Evolutionary conservation across 2,797 vertebrate species (phyloP).

Genomic region (Sciurus vulgaris): DNA sequence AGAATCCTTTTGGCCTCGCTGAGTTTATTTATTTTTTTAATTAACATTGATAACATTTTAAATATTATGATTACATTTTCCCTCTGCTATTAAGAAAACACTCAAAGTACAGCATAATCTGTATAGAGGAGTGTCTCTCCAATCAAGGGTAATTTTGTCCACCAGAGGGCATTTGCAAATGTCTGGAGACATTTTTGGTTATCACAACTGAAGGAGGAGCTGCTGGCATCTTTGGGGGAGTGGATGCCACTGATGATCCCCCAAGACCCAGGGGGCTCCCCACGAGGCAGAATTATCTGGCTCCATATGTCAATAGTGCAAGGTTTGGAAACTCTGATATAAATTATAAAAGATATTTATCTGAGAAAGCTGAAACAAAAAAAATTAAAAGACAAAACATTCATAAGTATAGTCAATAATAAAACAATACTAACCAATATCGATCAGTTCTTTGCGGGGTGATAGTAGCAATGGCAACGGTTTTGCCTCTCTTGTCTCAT

Average conservation of each 20-base stretch:
- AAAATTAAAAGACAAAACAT: not conserved
- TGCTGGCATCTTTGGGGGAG: not conserved
- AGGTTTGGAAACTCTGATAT: not conserved
- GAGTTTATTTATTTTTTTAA: not conserved
- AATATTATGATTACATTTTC: constrained; percentile 7
- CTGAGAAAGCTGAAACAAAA: constrained; percentile 12
- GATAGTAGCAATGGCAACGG: not conserved
- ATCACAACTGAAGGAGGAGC: accelerated
- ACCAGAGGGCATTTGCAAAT: not conserved
- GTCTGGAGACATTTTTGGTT: not conserved
- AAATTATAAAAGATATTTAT: not conserved
- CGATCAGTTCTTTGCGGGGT: not conserved
- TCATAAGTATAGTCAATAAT: not conserved
- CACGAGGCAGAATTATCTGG: not conserved
- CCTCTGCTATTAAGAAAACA: not conserved
- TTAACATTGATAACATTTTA: not conserved
- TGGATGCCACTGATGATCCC: too few species aligned
- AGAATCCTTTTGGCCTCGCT: not conserved
- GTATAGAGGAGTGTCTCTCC: not conserved
- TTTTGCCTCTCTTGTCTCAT: not conserved
- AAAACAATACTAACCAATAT: not conserved
- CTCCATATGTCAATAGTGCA: not conserved
- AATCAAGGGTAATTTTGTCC: not conserved
- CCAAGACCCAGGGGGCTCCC: too few species aligned
- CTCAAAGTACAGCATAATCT: not conserved